Base-by-base conservation (phyloP, 2,113 vertebrate genomes). In the Chloropsis cyanopogon region DNA sequence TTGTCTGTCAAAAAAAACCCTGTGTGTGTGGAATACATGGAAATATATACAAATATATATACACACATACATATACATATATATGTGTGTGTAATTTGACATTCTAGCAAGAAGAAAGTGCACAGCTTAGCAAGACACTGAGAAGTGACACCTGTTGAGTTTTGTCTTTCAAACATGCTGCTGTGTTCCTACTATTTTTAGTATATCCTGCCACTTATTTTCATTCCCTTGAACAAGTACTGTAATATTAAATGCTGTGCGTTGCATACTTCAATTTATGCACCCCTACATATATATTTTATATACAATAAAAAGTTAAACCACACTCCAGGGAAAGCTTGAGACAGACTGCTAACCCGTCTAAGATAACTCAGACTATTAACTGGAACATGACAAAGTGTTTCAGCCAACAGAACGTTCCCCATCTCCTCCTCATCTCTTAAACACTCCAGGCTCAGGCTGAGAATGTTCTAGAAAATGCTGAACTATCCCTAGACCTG, bases 1-100 rank as follows among this genome's bases (percentile, higher is more conserved):
- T 28, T 60, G 44, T 98, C 98, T 98, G 88, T 79, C 66, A 88
- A 82, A 91, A 92, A n/a, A 88, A 15, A 0, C 10, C 10, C 4
- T 10, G 16, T 13, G 14, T 13, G 14, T 10, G 6, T 78, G 54
- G 66, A 70, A 82, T 42, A 63, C 9, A 14, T 47, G 28, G 50
- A 83, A 92, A 59, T 53, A 86, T 2, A 33, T 12, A 18, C 9
- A 54, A 1, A 33, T 8, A 28, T 3, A n/a, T 6, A 69, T 4
- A 49, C 0, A 47, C 1, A 17, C 11, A 37, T 16, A 61, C 1
- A n/a, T 0, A 42, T 1, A 33, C 6, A 60, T 3, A 21, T 14
- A 24, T 3, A 26, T 42, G 7, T 24, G 19, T 28, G 25, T 28
- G 41, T 19, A 52, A 63, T 61, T 39, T 52, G 64, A 65, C 18